These are phyloP conservation scores for Reticulitermes speratus DNA, from an alignment of 1,140 invertebrate species.

Conservation along the genomic window DNA sequence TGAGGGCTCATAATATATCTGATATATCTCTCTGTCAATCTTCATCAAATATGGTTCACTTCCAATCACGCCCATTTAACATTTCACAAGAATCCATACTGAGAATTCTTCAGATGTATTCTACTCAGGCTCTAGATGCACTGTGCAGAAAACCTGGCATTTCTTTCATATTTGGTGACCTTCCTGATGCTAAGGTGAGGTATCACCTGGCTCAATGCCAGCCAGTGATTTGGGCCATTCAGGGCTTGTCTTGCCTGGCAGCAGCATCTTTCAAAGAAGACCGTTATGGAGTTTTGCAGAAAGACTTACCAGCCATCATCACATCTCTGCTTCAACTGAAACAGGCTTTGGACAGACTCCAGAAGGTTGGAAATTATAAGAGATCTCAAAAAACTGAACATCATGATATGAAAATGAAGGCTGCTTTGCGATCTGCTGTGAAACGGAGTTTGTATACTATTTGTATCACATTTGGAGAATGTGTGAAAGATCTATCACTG, in stretches of 20 bases:
- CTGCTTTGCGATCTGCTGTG: constrained; percentile 59
- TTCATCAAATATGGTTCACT: not conserved
- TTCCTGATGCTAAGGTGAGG: constrained; percentile 63
- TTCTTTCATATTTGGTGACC: constrained; percentile 68
- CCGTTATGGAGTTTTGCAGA: constrained; percentile 75
- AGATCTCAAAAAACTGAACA: constrained; percentile 59
- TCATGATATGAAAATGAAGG: constrained; percentile 60
- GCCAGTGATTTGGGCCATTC: constrained; percentile 65
- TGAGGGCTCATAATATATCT: not conserved
- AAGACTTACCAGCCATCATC: constrained; percentile 69
- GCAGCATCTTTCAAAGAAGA: constrained; percentile 71
- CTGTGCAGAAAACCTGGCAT: constrained; percentile 55
- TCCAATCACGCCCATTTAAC: not conserved
- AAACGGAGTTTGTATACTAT: constrained; percentile 75
- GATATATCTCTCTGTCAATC: not conserved
- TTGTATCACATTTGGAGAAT: constrained; percentile 63
- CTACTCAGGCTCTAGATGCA: not conserved
- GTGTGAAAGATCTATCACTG: constrained; percentile 64
- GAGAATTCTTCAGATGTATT: not conserved
- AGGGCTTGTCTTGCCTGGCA: constrained; percentile 66
- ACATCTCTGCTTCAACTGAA: constrained; percentile 64
- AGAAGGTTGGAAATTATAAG: constrained; percentile 53
- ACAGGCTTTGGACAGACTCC: constrained; percentile 66
- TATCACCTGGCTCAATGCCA: constrained; percentile 64
- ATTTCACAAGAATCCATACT: not conserved